phyloP scores from a whole-genome alignment of 1,140 invertebrate species.

The Drosophila grimshawi region DNA sequence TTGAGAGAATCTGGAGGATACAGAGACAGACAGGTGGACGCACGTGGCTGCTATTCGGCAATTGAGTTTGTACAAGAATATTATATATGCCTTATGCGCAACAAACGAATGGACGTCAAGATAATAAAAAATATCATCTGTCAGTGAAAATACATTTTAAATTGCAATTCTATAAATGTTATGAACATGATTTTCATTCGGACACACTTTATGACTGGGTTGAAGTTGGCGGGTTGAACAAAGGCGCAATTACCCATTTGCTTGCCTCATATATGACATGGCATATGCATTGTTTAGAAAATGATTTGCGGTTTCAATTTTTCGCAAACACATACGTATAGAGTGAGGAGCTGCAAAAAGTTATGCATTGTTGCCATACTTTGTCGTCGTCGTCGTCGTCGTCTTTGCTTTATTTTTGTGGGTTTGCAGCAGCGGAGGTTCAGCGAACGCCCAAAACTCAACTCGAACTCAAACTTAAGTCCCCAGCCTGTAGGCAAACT shows the following conservation, averaged over 20 bases:
- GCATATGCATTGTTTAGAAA: conserved; percentile 80
- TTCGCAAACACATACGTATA: conserved; percentile 38
- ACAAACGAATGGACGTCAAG: no score
- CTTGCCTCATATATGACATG: conserved; percentile 67
- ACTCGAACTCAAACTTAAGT: conserved; percentile 16
- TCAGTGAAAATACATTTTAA: not conserved
- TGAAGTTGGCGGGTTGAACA: not conserved
- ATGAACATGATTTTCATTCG: not conserved
- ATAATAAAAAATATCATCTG: no score
- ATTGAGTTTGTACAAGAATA: no score
- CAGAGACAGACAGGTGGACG: no score
- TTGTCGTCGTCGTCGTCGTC: conserved; percentile 55
- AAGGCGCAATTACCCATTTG: conserved; percentile 35
- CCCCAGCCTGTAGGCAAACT: conserved; percentile 30
- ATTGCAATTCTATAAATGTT: conserved; percentile 3
- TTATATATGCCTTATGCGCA: no score
- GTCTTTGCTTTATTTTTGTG: conserved; percentile 72
- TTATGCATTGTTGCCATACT: conserved; percentile 66
- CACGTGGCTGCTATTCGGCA: no score
- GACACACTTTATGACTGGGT: not conserved
- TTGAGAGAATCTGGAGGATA: no score
- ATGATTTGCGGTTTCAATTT: conserved; percentile 80
- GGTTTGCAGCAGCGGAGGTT: conserved; percentile 60
- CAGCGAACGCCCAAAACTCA: conserved; percentile 24
- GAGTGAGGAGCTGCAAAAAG: conserved; percentile 43